phyloP scores from a whole-genome alignment of 2,113 vertebrate species.

The Catharus bicknelli region DNA sequence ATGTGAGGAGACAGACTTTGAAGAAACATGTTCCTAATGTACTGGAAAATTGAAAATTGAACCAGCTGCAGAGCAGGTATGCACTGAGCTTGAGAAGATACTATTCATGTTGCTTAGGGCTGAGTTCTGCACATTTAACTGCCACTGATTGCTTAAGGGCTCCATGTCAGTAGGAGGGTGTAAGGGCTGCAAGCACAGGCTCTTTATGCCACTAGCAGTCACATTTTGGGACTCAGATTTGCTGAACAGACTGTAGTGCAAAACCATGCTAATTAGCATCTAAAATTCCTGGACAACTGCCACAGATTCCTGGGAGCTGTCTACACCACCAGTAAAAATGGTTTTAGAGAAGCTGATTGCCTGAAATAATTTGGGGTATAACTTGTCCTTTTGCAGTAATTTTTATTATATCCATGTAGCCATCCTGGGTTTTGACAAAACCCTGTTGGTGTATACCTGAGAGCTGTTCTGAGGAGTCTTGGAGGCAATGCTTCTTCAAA shows the following conservation, averaged over 20 bases:
- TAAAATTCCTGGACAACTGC: slow-evolving; percentile 47
- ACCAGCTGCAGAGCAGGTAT: background rate
- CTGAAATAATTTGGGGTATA: background rate
- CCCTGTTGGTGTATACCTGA: background rate
- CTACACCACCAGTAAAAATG: background rate
- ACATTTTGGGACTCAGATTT: slow-evolving; percentile 26
- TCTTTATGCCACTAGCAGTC: background rate
- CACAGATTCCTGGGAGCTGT: slow-evolving; percentile 20
- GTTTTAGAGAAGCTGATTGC: background rate
- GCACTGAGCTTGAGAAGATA: background rate
- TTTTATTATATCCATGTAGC: background rate
- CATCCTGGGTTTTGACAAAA: background rate
- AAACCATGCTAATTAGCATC: slow-evolving; percentile 45
- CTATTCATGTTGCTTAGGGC: background rate
- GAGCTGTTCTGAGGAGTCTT: background rate
- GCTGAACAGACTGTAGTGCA: slow-evolving; percentile 50
- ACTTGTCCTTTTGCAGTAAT: background rate
- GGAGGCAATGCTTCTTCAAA: background rate
- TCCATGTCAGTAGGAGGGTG: background rate
- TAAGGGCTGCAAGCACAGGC: background rate
- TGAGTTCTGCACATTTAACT: background rate
- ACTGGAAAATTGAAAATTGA: background rate
- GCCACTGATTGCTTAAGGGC: slow-evolving; percentile 9
- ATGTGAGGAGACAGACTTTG: background rate
- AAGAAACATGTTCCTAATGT: background rate